Evolutionary conservation across 2,888 invertebrate species (phyloP), one percentile per base, ranked within the genome.

Genomic region (Xestia sexstrigata): DNA sequence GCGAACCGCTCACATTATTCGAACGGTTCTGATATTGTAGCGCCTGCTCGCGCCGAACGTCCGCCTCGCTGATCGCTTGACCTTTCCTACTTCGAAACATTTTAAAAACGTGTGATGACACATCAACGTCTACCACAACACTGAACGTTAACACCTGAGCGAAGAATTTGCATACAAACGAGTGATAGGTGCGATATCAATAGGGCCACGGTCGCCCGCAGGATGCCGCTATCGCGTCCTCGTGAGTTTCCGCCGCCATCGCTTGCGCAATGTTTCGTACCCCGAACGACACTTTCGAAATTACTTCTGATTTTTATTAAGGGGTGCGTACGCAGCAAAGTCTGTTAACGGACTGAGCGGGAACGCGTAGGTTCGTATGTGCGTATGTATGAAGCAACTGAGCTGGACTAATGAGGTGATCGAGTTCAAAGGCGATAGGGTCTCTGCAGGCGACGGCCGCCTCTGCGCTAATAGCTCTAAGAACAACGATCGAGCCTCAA

Each of bases 201-300:
- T 95, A 93, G 93, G 94, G 96, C 96, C 96, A 96, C 91, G 96
- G 96, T 84, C 96, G 93, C 96, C 96, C 96, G 96, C 96, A 96
- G 95, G 95, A 95, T 94, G 92, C 89, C 91, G 91, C 90, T 95
- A 96, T 93, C 94, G 93, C 93, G 95, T 91, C 95, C 95, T 95
- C 93, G 94, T 82, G 76, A 84, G 90, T 91, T 94, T 95, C 95
- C 96, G 95, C 88, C 92, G 92, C 91, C 93, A 94, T 94, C 93
- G 92, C 93, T 95, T 95, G 93, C 93, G 93, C 93, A 93, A 93
- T 87, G 87, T 88, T 91, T 86, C 87, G 82, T 89, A 90, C 88
- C 90, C 90, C 88, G 82, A 92, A 78, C 85, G 86, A 87, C 83
- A 88, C 87, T 91, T 91, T 91, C 90, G 80, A 89, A 35, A 90